Base-by-base conservation (phyloP, 2,797 vertebrate species). In the Fistularia tabacaria region DNA sequence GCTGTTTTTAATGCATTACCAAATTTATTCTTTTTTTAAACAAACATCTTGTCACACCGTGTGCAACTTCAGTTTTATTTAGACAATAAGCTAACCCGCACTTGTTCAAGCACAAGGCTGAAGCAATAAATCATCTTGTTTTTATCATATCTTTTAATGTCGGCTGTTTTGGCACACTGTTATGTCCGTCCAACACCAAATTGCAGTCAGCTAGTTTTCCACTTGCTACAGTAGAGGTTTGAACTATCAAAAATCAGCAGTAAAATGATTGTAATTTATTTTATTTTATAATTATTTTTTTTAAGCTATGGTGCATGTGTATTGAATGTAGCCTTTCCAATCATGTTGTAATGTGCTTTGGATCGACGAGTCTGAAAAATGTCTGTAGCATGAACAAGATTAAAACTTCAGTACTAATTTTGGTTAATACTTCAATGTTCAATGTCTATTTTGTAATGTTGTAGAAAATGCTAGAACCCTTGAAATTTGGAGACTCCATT, bases 271-370 rank as follows among this genome's bases (percentile, higher is more conserved):
- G 87, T 86, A 74, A 84, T 77, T 68, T 63, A 83, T 69, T 73
- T n/a, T n/a, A n/a, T n/a, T n/a, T n/a, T n/a, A n/a, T n/a, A n/a
- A n/a, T n/a, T n/a, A n/a, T n/a, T 65, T 47, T 40, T 40, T 40
- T 40, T 3, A 74, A 59, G 48, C 68, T 72, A 73, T 77, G 82
- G 80, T 85, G 87, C 86, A 87, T 87, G 87, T 75, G 70, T 82
- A 70, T 79, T 84, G 87, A 89, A 89, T 89, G 85, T 87, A 87
- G 74, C 73, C 79, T 76, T 80, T 83, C 58, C 65, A 73, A 81
- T 80, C 68, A 76, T 75, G 66, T 77, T 76, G 64, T 82, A 54
- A 69, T 66, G 71, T 85, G 76, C 74, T 86, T 82, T 83, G 73
- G 58, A 83, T 83, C 77, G 72, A 83, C 64, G 54, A 63, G 66